Evolutionary conservation across 2,113 vertebrate genomes (phyloP), one percentile per base, ranked within the genome.

Genomic region (Camelus dromedarius): DNA sequence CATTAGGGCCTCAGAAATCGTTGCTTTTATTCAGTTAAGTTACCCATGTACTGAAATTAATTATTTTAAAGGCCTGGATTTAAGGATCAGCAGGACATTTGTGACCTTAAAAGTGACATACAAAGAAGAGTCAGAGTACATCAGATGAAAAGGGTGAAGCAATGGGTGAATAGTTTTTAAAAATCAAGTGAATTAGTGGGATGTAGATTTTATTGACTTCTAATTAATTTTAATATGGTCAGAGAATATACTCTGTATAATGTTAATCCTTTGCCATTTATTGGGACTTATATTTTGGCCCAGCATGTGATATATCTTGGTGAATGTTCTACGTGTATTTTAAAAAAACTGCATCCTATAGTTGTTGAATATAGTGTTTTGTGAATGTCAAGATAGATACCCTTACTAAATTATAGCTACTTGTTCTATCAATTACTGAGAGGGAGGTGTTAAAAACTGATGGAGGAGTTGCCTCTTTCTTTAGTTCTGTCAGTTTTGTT

Each of bases 191-290:
- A 66, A 58, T 56, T 11, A 67, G 0, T 87, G 60, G 2, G 4
- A 16, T 73, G 11, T 38, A 72, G 0, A 1, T 89, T 94, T 97
- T 95, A 24, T 0, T 56, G 20, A 80, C 26, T 89, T 91, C 32
- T 69, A 54, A 84, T 73, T 69, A 86, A 76, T 75, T 83, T 72
- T 91, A 62, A 62, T 82, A 24, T 69, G 82, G 5, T 52, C 42
- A 95, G 52, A 56, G 18, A 79, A 83, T 20, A 70, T 64, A 20
- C 13, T 69, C n/a, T 85, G 20, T 42, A 10, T 72, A 3, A 75
- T 38, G 72, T 89, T 15, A 94, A 4, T 85, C n/a, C 62, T 91
- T 93, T 88, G 32, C 15, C 70, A 22, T 58, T 91, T 80, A 48
- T 48, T 79, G 3, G 22, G 4, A 52, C n/a, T 89, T 70, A 28